These are phyloP conservation scores for Cataglyphis altisquamis DNA, from an alignment of 2,888 invertebrate species.

Conservation along the genomic window DNA sequence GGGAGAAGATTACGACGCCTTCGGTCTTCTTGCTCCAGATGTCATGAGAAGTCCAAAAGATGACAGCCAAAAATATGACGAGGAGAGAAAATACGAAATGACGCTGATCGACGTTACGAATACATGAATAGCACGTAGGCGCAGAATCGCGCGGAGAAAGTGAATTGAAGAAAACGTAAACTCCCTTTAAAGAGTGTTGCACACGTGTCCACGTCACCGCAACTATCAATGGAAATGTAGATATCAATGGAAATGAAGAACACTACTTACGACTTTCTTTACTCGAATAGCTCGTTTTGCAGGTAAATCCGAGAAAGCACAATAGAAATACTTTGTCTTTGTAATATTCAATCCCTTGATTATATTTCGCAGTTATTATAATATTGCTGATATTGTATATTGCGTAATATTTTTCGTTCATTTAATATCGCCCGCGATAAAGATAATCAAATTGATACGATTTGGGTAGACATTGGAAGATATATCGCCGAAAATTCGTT, in stretches of 20 bases:
- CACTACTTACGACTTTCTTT: slow-evolving; percentile 7
- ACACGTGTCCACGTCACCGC: neutral
- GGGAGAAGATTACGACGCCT: neutral
- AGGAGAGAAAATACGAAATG: neutral
- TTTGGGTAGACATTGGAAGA: neutral
- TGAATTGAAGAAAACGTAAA: slow-evolving; percentile 2
- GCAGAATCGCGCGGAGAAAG: slow-evolving; percentile 19
- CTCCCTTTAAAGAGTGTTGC: neutral
- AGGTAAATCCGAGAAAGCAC: neutral
- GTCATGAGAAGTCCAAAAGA: neutral
- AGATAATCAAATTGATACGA: slow-evolving; percentile 18
- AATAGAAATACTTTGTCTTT: neutral
- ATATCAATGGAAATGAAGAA: slow-evolving; percentile 30
- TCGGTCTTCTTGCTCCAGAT: neutral
- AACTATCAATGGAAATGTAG: slow-evolving; percentile 27
- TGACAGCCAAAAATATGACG: neutral
- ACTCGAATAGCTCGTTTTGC: neutral
- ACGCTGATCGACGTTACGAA: neutral
- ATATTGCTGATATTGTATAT: neutral
- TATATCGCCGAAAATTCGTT: neutral
- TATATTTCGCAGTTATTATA: slow-evolving; percentile 11
- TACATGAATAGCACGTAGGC: slow-evolving; percentile 1
- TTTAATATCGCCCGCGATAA: slow-evolving; percentile 21
- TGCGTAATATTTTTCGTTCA: neutral
- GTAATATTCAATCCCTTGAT: neutral